Evolutionary conservation across 1,140 invertebrate species (phyloP), one percentile per base, ranked within the genome.

Genomic region (Zaprionus gabonicus): DNA sequence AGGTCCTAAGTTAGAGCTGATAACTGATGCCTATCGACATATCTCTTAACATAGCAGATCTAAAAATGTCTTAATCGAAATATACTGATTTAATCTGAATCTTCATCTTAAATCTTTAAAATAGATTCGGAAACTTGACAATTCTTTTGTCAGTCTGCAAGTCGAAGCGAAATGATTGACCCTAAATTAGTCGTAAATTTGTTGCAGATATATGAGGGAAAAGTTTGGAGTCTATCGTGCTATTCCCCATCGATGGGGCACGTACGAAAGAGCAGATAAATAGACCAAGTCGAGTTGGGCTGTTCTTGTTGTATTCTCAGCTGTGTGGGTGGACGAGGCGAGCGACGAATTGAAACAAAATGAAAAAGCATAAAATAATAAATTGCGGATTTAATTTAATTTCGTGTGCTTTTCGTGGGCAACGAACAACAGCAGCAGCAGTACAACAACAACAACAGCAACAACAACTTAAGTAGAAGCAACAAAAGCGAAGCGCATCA

Each of bases 331-430:
- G 46, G 28, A 13, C 7, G 56, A n/a, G 28, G n/a, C 12, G 13
- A 77, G 62, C 51, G 44, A 10, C 36, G 36, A 70, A 72, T 78
- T 46, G 62, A 73, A 66, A 74, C 46, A 56, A 80, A 85, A 82
- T 71, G 66, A 82, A 81, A 83, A 80, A 82, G 68, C 78, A 81
- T 78, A 83, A 81, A 81, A 87, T 82, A 87, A 82, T 87, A 82
- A 87, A 82, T 81, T 76, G 78, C 71, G 85, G 71, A 84, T 84
- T 90, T 83, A 84, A 88, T 90, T 88, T 90, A 88, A 90, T 88
- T 88, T 88, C 41, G 38, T 69, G 44, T 13, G n/a, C 27, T 44
- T 34, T 17, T 56, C 28, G 25, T 34, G 63, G 38, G 31, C 56
- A 56, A 10, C 41, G 36, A 23, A 65, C 41, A 65, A 56, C 25